These are phyloP conservation scores for Drosophila planitibia DNA, from an alignment of 2,888 invertebrate genomes.

Conservation along the genomic window DNA sequence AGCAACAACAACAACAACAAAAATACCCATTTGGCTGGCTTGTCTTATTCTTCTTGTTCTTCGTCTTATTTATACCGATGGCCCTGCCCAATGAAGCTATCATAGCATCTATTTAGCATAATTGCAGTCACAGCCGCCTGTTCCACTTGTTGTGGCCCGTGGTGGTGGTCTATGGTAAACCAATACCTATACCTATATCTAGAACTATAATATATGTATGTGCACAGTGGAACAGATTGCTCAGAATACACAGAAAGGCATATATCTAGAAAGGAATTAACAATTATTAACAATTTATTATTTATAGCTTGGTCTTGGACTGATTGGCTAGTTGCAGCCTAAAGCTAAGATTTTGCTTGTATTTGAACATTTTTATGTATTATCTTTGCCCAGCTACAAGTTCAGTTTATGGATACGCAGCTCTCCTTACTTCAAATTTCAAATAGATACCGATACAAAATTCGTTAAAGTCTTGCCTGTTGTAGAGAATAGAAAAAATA, in stretches of 20 bases:
- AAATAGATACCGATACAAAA: background rate
- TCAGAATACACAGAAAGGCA: background rate
- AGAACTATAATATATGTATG: background rate
- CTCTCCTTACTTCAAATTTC: background rate
- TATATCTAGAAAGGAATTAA: no score
- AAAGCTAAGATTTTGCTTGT: background rate
- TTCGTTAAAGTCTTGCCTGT: slow-evolving; percentile 1
- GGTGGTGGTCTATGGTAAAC: slow-evolving; percentile 51
- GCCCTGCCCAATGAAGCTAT: slow-evolving; percentile 69
- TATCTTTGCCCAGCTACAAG: background rate
- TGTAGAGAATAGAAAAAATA: background rate
- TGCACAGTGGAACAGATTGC: slow-evolving; percentile 34
- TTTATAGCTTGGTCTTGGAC: no score
- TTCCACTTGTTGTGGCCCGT: slow-evolving; percentile 18
- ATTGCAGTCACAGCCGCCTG: slow-evolving; percentile 57
- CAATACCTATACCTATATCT: background rate
- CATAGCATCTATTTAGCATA: slow-evolving; percentile 76
- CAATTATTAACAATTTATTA: background rate
- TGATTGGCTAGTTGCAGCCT: no score
- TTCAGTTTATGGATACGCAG: background rate
- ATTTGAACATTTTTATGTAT: background rate
- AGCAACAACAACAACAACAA: slow-evolving; percentile 40
- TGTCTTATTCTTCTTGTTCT: slow-evolving; percentile 67
- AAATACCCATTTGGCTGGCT: slow-evolving; percentile 54
- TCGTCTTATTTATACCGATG: slow-evolving; percentile 70